Base-by-base conservation (phyloP, 2,113 vertebrate genomes). In the Toxotes jaculatrix region DNA sequence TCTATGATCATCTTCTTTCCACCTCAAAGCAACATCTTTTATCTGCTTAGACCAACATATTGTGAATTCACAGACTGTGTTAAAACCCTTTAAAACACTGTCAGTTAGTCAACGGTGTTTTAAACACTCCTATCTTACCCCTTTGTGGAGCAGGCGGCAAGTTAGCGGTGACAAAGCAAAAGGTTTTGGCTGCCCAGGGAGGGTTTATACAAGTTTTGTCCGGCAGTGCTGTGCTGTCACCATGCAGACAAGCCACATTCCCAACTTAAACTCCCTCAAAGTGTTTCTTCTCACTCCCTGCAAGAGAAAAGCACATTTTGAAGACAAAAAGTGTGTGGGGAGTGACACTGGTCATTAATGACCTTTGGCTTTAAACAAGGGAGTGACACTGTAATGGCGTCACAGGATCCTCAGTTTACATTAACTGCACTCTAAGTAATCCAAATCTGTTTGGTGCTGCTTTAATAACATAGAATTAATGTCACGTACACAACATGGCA, bases 381-480 rank as follows among this genome's bases (percentile, higher is more conserved):
- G 13, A 79, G 55, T 34, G 56, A 62, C 2, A 61, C 55, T 31
- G 31, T 42, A 82, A 87, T 43, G 21, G 67, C 77, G 74, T 85
- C 70, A 72, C 23, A 83, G 14, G 70, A 79, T 73, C 40, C 49
- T 27, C 16, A 43, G 91, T 91, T 91, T 88, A 89, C 47, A 71
- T 79, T 66, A 84, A 38, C 49, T 62, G 68, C 84, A 79, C 77
- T 91, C 61, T 66, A 69, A 87, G 80, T 82, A 77, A 82, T 66
- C 60, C 31, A 64, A 34, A 79, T 67, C 23, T 65, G 23, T 70
- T 32, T 64, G 63, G 61, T 69, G 73, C 64, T 3, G 21, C 75
- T 77, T 76, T 57, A 83, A 84, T 82, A 55, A 70, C 65, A 64
- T 21, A n/a, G 21, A 72, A 77, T 73, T 78, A 75, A 71, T 80